Evolutionary conservation across 2,888 invertebrate genomes (phyloP), one percentile per base, ranked within the genome.

Genomic region (Rotaria magnacalcarata): DNA sequence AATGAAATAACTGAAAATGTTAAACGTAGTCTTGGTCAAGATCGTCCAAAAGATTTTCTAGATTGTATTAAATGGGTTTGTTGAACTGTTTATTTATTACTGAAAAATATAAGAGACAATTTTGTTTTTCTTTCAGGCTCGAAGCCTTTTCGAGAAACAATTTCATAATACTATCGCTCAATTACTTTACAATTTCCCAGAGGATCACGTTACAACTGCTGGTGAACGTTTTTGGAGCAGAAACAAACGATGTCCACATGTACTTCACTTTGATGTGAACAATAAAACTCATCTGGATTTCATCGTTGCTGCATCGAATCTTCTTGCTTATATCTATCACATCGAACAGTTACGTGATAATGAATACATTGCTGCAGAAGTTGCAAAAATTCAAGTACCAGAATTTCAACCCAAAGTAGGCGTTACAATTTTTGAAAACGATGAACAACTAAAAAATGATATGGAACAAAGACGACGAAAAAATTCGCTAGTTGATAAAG

Each of bases 181-280:
- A 91, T 93, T 99, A 88, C 93, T 99, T 52, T 97, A 94, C 92
- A 99, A 97, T 92, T 99, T 99, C 92, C 99, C 99, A 11, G 94
- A 95, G 0, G 95, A 97, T 91, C 95, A 95, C 91, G 91, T 94
- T 58, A 93, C 93, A 21, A 91, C 90, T 87, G 90, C 92, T 60
- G 93, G 93, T 60, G 91, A 96, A 86, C 95, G 95, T 5, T 99
- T 99, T 92, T 99, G 99, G 99, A 97, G 97, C 0, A 98, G 96
- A 0, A 95, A 96, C 0, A 96, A 99, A 92, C 93, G 97, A 80
- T 99, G 98, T 90, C 99, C 99, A 0, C 93, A 94, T 87, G 94
- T 96, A 0, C 92, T 98, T 90, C 87, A 93, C 60, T 93, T 93
- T 89, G 92, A 93, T 89, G 88, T 90, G 27, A 89, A 90, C 52